Percentiles rank a stretch among this genome's conserved stretches.
Conservation (phyloP, 2,888 invertebrate species). For the Diarsia dahlii region DNA sequence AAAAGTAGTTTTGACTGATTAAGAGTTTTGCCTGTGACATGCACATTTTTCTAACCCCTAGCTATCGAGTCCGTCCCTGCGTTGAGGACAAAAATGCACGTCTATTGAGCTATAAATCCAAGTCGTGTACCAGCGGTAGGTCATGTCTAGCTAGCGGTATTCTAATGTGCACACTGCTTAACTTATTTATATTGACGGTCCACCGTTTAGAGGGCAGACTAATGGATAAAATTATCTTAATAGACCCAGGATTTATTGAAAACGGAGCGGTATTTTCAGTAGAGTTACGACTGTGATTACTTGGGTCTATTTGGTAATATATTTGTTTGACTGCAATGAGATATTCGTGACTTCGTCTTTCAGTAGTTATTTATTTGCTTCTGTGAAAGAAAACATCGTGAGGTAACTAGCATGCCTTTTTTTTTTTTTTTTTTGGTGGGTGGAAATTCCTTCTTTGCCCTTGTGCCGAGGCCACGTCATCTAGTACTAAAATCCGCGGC, state of each 20-base stretch:
- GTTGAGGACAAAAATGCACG: conserved; percentile 54
- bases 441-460: no score
- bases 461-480: no score
- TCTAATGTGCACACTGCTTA: conserved; percentile 41
- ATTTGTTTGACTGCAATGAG: conserved; percentile 10
- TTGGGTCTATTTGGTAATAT: background rate
- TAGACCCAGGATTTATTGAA: conserved; percentile 48
- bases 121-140: conserved; percentile 61
- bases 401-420: no score
- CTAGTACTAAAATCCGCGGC: no score
- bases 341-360: background rate
- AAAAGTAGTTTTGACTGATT: no score
- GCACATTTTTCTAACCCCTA: background rate
- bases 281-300: conserved; percentile 27
- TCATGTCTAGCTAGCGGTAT: conserved; percentile 58
- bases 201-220: conserved; percentile 28
- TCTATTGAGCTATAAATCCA: conserved; percentile 59
- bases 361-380: no score
- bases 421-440: no score
- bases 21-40: no score
- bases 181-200: conserved; percentile 51
- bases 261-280: conserved; percentile 27
- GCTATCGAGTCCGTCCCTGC: conserved; percentile 42
- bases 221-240: conserved; percentile 56
- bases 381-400: no score